Base-by-base conservation (phyloP, 2,888 invertebrate species). In the Ctenicera cuprea region DNA sequence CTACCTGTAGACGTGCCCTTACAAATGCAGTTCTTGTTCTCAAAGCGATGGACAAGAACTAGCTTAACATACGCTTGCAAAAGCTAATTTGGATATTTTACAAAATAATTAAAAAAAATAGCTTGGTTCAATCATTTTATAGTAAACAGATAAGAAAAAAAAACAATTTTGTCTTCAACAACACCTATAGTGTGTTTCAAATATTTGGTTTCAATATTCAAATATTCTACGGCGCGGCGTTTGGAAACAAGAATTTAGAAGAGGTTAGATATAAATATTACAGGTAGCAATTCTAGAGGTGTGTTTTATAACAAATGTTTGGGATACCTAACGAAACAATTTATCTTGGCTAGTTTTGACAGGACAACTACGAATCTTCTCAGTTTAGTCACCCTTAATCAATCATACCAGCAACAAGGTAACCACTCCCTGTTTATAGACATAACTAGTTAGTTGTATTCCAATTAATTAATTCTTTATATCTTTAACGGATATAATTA, bases 321-420 rank as follows among this genome's bases (percentile, higher is more conserved):
- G 30, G 30, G 18, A 64, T 33, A 45, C 30, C 63, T 48, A 18
- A 64, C 14, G 18, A 33, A 64, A 48, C 30, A 33, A 64, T 64
- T 64, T 64, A 48, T 64, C 63, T 45, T 64, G 33, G 63, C 48
- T 64, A 11, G 48, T 48, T 48, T 30, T 64, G 63, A 64, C 63
- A 64, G 30, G 48, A 45, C 48, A 61, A 26, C 33, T 41, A 48
- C 12, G 45, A 16, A 48, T n/a, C 30, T 63, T 30, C 43, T 30
- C 12, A 16, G 63, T 64, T 64, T 64, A 48, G 63, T 64, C 63
- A 64, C 48, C 45, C 48, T 64, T 22, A 45, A 64, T 64, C 63
- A 64, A 64, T 64, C 63, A 64, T 64, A 48, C n/a, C 33, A 37
- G 18, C 9, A 8, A 64, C 48, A 45, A 64, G 33, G 18, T 45